phyloP scores from a whole-genome alignment of 2,888 invertebrate genomes.

The Ectropis crepuscularia region DNA sequence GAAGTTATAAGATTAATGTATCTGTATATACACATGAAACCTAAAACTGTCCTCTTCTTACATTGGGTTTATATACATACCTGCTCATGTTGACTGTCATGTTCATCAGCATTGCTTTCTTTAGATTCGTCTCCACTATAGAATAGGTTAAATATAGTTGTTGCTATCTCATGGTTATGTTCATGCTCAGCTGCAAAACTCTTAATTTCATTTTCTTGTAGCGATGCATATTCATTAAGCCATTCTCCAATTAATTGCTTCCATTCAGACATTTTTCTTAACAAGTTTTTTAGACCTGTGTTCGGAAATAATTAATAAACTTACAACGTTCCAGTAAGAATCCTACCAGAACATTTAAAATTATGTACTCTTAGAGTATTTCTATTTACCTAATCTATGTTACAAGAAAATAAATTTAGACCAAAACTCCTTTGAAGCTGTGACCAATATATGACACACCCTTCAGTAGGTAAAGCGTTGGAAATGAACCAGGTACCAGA shows the following conservation, averaged over 20 bases:
- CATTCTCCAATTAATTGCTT: constrained; percentile 90
- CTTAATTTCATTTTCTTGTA: constrained; percentile 90
- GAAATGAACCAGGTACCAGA: no score
- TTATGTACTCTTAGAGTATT: no score
- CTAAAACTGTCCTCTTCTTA: neutral
- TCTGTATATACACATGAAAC: no score
- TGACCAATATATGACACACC: no score
- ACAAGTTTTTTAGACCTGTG: constrained; percentile 4
- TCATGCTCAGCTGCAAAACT: constrained; percentile 92
- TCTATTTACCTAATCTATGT: no score
- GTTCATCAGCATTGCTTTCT: constrained; percentile 50
- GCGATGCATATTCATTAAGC: constrained; percentile 90
- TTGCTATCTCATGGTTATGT: constrained; percentile 92
- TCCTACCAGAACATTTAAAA: no score
- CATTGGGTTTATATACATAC: constrained; percentile 43
- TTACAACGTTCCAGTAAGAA: no score
- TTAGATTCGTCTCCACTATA: constrained; percentile 89
- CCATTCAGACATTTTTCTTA: constrained; percentile 69
- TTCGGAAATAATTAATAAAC: neutral
- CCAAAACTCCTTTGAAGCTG: no score
- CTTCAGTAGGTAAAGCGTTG: no score
- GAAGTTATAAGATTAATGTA: no score
- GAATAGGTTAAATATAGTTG: constrained; percentile 91
- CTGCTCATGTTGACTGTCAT: constrained; percentile 60
- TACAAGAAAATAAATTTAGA: no score